Evolutionary conservation across 2,888 invertebrate genomes (phyloP).

Genomic region (Meiosimyza decipiens): DNA sequence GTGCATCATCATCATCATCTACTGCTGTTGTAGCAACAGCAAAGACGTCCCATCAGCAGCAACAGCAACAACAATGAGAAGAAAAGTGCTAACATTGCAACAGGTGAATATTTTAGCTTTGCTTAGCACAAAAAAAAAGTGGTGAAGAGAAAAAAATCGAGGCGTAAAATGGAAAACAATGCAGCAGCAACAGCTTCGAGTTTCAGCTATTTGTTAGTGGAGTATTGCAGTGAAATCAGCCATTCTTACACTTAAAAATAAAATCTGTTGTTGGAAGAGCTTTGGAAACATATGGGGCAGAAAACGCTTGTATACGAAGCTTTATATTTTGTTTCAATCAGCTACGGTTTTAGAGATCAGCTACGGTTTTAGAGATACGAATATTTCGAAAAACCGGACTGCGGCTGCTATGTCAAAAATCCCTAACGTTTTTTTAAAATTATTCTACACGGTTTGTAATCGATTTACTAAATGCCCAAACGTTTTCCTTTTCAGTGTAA

Average conservation of each 20-base stretch:
- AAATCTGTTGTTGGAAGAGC: too few species aligned
- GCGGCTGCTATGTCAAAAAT: too few species aligned
- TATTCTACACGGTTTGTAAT: too few species aligned
- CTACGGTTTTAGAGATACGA: too few species aligned
- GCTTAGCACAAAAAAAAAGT: not conserved
- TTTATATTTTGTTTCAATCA: too few species aligned
- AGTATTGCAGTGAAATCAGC: constrained; percentile 44
- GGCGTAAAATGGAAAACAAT: too few species aligned
- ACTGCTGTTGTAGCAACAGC: not conserved
- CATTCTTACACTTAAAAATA: not conserved
- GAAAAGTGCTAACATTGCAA: constrained; percentile 3
- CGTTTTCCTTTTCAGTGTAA: not conserved
- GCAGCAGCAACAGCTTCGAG: constrained; percentile 1
- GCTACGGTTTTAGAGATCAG: too few species aligned
- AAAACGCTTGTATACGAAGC: too few species aligned
- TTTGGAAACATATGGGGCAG: too few species aligned
- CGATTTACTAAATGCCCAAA: constrained; percentile 20
- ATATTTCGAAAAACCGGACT: too few species aligned
- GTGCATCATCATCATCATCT: constrained; percentile 24
- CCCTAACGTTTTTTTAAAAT: too few species aligned
- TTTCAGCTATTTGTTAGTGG: constrained; percentile 44
- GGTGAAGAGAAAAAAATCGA: too few species aligned
- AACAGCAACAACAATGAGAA: not conserved
- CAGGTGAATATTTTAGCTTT: constrained; percentile 22
- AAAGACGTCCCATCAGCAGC: not conserved